Evolutionary conservation across 1,140 invertebrate genomes (phyloP), one percentile per base, ranked within the genome.

Genomic region (Platyscapa corneri): DNA sequence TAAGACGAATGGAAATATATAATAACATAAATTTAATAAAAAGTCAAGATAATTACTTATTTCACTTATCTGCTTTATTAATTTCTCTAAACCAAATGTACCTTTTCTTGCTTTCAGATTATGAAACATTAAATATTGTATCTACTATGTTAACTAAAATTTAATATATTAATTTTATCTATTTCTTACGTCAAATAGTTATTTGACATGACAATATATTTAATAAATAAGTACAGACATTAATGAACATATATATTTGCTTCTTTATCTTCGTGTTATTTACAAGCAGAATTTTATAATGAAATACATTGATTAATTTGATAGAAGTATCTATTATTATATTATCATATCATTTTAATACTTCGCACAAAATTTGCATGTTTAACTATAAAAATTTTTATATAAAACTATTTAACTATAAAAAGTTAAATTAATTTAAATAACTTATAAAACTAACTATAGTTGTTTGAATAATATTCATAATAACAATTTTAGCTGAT

Each of bases 401-500:
- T n/a, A n/a, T n/a, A n/a, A n/a, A n/a, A n/a, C n/a, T 27, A 39
- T 74, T 42, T 42, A 74, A 74, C 70, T 3, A 74, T 74, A 7
- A 42, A 42, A 42, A 27, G 27, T 74, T 27, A 42, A n/a, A 74
- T 42, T 42, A 74, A 74, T 74, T 74, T 32, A 42, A 74, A 74
- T n/a, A 74, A 23, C n/a, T 42, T 42, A 23, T 42, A 42, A 42
- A 74, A n/a, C 37, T 42, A 74, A 39, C 0, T 8, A 14, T 74
- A 18, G 7, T 1, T 42, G 18, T 14, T n/a, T 23, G 12, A 74
- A 42, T 42, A 74, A 23, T 74, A n/a, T n/a, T 1, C 20, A 42
- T n/a, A 32, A 74, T 39, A 39, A 23, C 10, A 74, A 42, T 6
- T 42, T 42, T 42, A 37, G 8, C 6, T 3, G 10, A 42, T 42